Evolutionary conservation across 2,113 vertebrate species (phyloP).

Genomic region (Lycaon pictus): DNA sequence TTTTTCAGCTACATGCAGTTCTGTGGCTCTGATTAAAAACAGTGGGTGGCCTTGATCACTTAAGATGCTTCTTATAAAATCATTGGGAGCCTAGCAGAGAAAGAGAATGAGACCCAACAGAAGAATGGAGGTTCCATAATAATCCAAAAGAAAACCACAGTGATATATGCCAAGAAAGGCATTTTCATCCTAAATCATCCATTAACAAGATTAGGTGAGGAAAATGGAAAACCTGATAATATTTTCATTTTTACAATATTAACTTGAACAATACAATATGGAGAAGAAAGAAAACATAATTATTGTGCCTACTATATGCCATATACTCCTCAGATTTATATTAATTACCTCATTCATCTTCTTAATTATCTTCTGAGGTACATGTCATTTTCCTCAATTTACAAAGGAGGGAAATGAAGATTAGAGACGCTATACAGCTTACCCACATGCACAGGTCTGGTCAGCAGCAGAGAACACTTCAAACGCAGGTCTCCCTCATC

Average conservation of each 20-base stretch:
- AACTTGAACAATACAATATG: neutral
- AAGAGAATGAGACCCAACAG: constrained; percentile 1
- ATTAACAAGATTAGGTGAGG: neutral
- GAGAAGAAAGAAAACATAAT: neutral
- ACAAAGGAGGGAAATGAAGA: neutral
- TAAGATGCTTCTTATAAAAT: constrained; percentile 57
- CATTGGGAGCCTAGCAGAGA: neutral
- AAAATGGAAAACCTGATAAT: neutral
- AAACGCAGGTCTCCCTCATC: neutral
- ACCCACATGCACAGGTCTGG: neutral
- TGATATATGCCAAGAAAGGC: neutral
- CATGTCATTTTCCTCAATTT: neutral
- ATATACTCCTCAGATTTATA: neutral
- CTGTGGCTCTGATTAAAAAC: constrained; percentile 69
- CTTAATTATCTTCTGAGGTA: neutral
- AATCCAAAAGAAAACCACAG: neutral
- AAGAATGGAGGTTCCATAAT: neutral
- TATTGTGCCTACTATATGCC: neutral
- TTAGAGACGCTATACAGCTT: neutral
- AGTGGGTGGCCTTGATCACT: constrained; percentile 43
- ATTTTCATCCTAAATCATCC: constrained; percentile 1
- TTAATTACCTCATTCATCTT: neutral
- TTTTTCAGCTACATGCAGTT: constrained; percentile 14
- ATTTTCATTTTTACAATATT: neutral
- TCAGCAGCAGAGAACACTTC: neutral